Conservation (phyloP, 2,797 vertebrate genomes). For the Pseudochromis fuscus region DNA sequence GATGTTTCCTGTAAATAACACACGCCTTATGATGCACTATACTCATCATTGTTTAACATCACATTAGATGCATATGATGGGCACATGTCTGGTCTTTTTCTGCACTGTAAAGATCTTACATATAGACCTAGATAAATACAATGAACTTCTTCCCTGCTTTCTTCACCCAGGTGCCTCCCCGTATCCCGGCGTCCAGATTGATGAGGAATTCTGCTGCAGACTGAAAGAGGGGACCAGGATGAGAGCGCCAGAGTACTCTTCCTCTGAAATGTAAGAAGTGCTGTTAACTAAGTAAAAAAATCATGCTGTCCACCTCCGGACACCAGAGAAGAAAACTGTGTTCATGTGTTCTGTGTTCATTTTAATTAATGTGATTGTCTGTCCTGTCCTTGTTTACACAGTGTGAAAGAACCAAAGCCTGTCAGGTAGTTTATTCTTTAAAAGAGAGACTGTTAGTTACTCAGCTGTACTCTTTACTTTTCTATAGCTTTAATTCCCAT, state of each 20-base stretch:
- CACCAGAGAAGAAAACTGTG: neutral
- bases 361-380: neutral
- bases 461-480: neutral
- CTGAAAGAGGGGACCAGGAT: slow-evolving; percentile 96
- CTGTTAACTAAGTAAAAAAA: neutral
- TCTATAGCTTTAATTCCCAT: neutral
- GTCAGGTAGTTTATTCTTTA: neutral
- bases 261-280: slow-evolving; percentile 92
- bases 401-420: no score
- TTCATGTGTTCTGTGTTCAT: neutral
- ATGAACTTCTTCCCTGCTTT: neutral
- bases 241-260: slow-evolving; percentile 93
- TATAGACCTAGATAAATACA: slow-evolving; percentile 6
- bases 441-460: neutral
- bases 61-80: no score
- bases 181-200: slow-evolving; percentile 94
- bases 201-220: slow-evolving; percentile 94
- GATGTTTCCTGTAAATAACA: no score
- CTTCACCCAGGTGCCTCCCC: slow-evolving; percentile 90
- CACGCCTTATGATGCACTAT: no score
- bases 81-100: neutral
- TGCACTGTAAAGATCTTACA: no score
- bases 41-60: no score
- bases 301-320: neutral
- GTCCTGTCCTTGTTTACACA: neutral